Conservation (phyloP, 2,888 invertebrate genomes). For the Desoria tigrina region DNA sequence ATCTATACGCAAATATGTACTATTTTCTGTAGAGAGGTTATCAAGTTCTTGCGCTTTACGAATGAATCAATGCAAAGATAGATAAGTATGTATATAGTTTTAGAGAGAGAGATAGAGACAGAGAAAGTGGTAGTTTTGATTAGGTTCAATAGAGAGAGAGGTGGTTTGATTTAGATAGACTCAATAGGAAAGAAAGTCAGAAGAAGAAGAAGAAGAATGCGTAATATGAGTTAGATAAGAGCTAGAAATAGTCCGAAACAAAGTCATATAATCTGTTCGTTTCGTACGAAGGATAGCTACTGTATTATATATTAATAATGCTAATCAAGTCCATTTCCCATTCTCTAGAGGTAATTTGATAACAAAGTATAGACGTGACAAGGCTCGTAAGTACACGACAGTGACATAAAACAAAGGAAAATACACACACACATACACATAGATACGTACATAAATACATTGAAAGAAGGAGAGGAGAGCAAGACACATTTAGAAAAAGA, state of each 20-base stretch:
- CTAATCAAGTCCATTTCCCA: background rate
- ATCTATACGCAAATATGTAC: no score
- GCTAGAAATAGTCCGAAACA: conserved; percentile 2
- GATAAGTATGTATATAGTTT: no score
- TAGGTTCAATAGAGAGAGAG: background rate
- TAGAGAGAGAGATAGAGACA: background rate
- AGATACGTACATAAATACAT: background rate
- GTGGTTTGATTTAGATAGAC: background rate
- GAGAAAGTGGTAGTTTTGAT: background rate
- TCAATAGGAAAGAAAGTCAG: background rate
- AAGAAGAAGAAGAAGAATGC: background rate
- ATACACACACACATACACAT: background rate
- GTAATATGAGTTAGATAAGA: background rate
- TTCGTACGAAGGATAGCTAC: background rate
- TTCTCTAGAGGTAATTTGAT: background rate
- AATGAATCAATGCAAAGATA: no score
- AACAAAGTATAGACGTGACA: no score
- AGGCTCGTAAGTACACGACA: background rate
- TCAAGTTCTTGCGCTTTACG: no score
- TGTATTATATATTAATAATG: no score
- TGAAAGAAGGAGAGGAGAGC: background rate
- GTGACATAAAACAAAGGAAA: background rate
- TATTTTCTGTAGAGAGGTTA: no score
- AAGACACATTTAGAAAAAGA: background rate
- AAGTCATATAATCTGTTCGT: conserved; percentile 6